Percentiles rank a stretch among this genome's conserved stretches.
Evolutionary conservation across 2,113 vertebrate genomes (phyloP).

Genomic region (Toxotes jaculatrix): DNA sequence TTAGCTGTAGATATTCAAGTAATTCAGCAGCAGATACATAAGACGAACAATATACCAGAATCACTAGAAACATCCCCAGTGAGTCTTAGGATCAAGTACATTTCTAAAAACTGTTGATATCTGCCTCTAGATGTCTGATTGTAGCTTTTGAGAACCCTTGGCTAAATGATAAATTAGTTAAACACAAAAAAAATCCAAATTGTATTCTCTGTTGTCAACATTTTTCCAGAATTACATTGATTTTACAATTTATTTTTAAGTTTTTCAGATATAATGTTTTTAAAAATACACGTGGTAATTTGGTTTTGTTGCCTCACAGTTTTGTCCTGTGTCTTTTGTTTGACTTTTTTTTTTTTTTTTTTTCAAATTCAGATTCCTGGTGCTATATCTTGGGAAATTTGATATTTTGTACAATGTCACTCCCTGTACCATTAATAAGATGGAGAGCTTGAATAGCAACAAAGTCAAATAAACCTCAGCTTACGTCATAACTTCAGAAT

Average conservation of each 20-base stretch:
- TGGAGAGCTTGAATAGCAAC: not conserved
- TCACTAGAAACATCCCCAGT: not conserved
- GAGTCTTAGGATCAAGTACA: not conserved
- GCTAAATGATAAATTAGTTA: not conserved
- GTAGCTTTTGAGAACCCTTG: not conserved
- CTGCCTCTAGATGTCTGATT: not conserved
- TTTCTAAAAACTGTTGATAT: not conserved
- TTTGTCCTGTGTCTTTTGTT: not conserved
- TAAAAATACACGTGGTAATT: not conserved
- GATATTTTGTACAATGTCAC: not conserved
- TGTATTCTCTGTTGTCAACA: not conserved
- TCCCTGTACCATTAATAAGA: slow-evolving; percentile 6
- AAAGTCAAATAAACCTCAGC: not conserved
- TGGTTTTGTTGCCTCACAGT: not conserved
- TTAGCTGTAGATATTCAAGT: slow-evolving; percentile 3
- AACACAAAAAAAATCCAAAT: not conserved
- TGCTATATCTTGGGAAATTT: slow-evolving; percentile 19
- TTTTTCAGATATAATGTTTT: not conserved
- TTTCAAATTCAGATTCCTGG: not conserved
- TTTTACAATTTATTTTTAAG: not conserved
- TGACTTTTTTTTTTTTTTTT: not conserved
- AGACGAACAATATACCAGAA: not conserved
- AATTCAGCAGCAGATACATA: not conserved
- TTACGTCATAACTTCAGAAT: not conserved
- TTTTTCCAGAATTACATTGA: not conserved